A percentile compares a stretch with the other conserved stretches of the same genome.
These are phyloP conservation scores for Ostrea denselamellosa DNA, from an alignment of 1,140 invertebrate genomes.

Conservation along the genomic window DNA sequence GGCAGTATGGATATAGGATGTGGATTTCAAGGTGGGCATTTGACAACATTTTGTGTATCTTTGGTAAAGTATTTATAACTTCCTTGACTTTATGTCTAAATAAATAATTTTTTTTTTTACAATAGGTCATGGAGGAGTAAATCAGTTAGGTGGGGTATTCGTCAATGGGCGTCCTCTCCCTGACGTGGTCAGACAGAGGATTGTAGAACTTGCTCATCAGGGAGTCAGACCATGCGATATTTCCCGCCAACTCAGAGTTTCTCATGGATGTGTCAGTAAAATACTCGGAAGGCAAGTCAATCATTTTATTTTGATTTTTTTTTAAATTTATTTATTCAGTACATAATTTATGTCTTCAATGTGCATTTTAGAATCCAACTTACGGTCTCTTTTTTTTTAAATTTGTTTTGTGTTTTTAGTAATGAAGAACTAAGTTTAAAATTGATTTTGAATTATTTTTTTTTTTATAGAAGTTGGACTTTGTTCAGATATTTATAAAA, in stretches of 20 bases:
- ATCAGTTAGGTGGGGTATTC: slow-evolving; percentile 98
- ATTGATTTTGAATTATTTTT: background rate
- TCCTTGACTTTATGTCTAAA: background rate
- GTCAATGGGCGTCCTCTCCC: slow-evolving; percentile 97
- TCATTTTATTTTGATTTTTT: background rate
- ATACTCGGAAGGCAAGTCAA: slow-evolving; percentile 83
- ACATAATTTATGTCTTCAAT: slow-evolving; percentile 38
- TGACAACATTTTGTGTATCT: background rate
- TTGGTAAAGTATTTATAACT: slow-evolving; percentile 7
- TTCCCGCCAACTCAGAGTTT: slow-evolving; percentile 93
- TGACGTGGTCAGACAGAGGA: slow-evolving; percentile 95
- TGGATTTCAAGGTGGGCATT: slow-evolving; percentile 42
- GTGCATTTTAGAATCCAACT: background rate
- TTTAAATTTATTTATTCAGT: background rate
- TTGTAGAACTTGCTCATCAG: slow-evolving; percentile 95
- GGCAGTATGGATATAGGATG: slow-evolving; percentile 46
- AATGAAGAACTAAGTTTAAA: background rate
- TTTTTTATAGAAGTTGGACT: background rate
- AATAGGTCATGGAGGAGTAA: slow-evolving; percentile 86
- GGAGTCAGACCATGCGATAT: slow-evolving; percentile 97
- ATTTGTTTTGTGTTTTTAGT: background rate
- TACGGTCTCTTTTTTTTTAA: background rate
- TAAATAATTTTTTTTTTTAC: slow-evolving; percentile 24
- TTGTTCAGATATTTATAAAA: background rate
- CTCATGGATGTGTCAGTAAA: slow-evolving; percentile 97